Evolutionary conservation across 2,888 invertebrate genomes (phyloP).

Genomic region (Hoplodrina ambigua): DNA sequence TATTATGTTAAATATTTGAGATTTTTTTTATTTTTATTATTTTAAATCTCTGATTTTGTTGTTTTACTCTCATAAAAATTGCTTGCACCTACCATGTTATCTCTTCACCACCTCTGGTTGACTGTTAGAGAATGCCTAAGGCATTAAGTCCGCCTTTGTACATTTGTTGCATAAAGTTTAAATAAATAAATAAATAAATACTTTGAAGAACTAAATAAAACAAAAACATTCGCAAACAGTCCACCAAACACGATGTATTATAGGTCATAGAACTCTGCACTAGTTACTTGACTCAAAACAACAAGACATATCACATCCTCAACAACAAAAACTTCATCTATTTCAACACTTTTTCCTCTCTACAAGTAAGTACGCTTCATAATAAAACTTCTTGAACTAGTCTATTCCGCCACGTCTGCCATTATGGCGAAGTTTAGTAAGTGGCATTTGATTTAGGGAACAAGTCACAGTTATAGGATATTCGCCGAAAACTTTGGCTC

Average conservation of each 20-base stretch:
- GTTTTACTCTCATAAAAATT: too few relatives aligned
- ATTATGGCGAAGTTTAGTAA: constrained; percentile 59
- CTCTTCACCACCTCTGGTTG: too few relatives aligned
- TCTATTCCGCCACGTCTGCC: constrained; percentile 47
- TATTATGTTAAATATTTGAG: too few relatives aligned
- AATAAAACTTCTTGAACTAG: constrained; percentile 49
- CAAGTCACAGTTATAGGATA: constrained; percentile 56
- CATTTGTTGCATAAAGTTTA: too few relatives aligned
- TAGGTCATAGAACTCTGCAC: constrained; percentile 15
- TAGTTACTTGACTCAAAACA: constrained; percentile 25
- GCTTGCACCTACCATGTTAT: too few relatives aligned
- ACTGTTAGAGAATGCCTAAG: too few relatives aligned
- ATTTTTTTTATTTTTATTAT: too few relatives aligned
- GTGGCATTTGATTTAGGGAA: constrained; percentile 65
- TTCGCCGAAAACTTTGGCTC: constrained; percentile 55
- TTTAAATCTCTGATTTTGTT: too few relatives aligned
- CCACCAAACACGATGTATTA: neutral
- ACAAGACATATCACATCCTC: constrained; percentile 32
- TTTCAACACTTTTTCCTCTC: constrained; percentile 25
- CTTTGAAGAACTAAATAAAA: neutral
- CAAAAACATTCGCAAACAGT: constrained; percentile 2
- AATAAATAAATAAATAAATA: too few relatives aligned
- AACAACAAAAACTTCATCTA: constrained; percentile 20
- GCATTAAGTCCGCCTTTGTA: too few relatives aligned
- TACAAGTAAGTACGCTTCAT: constrained; percentile 31